Base-by-base conservation (phyloP, 2,113 vertebrate genomes). In the Pollimyrus isidori region DNA sequence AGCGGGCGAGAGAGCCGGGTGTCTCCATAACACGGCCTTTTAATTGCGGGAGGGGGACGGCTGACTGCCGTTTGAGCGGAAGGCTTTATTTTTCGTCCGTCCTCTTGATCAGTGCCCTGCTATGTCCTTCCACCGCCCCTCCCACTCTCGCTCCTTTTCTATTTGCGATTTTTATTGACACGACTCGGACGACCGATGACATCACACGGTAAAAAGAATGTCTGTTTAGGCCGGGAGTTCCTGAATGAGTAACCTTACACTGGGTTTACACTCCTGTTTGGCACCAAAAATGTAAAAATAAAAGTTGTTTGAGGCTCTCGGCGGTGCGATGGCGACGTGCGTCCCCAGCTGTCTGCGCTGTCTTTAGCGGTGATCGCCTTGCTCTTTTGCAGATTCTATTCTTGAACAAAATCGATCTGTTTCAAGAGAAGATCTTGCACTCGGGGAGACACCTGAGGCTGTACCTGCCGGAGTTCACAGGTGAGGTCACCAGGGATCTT, bases 321-420 rank as follows among this genome's bases (percentile, higher is more conserved):
- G 13, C 1, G 73, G 17, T 5, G 13, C 6, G 5, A 35, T 17
- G 39, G 76, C 13, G 5, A 21, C 17, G 6, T 2, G 19, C 0
- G 35, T 42, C 4, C 17, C 1, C 17, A 21, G 39, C 5, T 42
- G 17, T 21, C 73, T 42, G 35, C 4, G 35, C 11, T 4, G n/a
- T 39, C 76, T 7, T 45, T 23, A 19, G 39, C 7, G 6, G 42
- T 21, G 39, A 84, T 42, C 17, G 9, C 42, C 30, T n/a, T 90
- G 69, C 86, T 84, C 26, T 26, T 6, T 93, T 94, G 19, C 93
- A 96, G 96, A 96, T 96, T 92, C 95, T 96, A 91, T 96, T 96
- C 92, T 94, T 96, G 95, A 96, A 96, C 92, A 96, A 96, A 94
- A 95, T 96, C 30, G 95, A 96, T 90, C 95, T 96, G 90, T 96